Conservation (phyloP, 2,797 vertebrate species). For the Salmo trutta region DNA sequence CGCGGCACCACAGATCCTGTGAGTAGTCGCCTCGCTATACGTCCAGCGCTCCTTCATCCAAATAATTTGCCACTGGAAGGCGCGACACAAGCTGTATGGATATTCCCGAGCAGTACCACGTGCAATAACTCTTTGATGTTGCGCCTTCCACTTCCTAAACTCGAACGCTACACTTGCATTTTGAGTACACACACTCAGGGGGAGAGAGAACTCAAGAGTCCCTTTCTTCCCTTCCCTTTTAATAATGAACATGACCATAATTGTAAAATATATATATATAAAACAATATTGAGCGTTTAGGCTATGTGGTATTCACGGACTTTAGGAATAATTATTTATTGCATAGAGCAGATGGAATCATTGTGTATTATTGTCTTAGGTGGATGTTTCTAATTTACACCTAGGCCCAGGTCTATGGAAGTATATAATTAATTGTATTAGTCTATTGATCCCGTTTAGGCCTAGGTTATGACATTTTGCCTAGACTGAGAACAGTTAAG, state of each 20-base stretch:
- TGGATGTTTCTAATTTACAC: too few species aligned
- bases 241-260: neutral
- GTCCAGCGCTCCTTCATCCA: neutral
- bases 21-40: neutral
- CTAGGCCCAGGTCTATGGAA: too few species aligned
- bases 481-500: too few species aligned
- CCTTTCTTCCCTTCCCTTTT: neutral
- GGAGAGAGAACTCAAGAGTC: neutral
- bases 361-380: too few species aligned
- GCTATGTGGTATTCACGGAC: too few species aligned
- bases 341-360: too few species aligned
- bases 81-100: neutral
- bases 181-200: neutral
- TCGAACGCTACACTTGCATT: neutral
- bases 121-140: neutral
- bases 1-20: neutral
- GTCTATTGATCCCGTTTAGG: too few species aligned
- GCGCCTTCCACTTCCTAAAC: neutral
- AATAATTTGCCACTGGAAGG: neutral
- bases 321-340: too few species aligned
- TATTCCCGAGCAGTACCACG: neutral
- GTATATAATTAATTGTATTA: too few species aligned
- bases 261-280: too few species aligned
- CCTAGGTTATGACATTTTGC: too few species aligned
- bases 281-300: too few species aligned